Evolutionary conservation across 2,113 vertebrate species (phyloP).

Genomic region (Gorsachius goisagi): DNA sequence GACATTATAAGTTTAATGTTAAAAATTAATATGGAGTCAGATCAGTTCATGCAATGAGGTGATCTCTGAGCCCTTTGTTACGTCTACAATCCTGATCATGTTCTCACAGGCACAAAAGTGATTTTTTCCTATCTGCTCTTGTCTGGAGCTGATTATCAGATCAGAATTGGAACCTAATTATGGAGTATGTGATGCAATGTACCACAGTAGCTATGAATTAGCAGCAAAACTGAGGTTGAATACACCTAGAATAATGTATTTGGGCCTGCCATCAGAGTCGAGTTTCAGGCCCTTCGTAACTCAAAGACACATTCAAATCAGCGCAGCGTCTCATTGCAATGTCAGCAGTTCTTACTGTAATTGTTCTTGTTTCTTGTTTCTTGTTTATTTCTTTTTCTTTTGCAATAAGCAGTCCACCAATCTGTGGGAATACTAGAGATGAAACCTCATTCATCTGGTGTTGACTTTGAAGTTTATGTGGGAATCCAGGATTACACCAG

Average conservation of each 20-base stretch:
- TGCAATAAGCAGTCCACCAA: neutral
- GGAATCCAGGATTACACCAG: neutral
- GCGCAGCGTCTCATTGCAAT: neutral
- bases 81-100: neutral
- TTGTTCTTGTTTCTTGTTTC: neutral
- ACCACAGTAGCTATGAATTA: neutral
- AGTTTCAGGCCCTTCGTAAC: neutral
- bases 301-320: neutral
- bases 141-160: neutral
- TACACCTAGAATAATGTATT: neutral
- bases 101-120: neutral
- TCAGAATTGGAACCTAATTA: neutral
- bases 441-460: neutral
- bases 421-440: neutral
- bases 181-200: neutral
- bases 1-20: neutral
- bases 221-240: neutral
- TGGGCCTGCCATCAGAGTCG: fast-evolving
- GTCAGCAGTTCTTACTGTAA: neutral
- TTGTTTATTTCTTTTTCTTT: neutral
- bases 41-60: neutral
- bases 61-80: neutral
- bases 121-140: neutral
- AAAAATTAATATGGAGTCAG: neutral
- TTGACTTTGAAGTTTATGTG: neutral